A percentile compares a stretch with the other conserved stretches of the same genome.
phyloP scores from a whole-genome alignment of 2,797 vertebrate genomes.

The Darevskia nairensis region DNA sequence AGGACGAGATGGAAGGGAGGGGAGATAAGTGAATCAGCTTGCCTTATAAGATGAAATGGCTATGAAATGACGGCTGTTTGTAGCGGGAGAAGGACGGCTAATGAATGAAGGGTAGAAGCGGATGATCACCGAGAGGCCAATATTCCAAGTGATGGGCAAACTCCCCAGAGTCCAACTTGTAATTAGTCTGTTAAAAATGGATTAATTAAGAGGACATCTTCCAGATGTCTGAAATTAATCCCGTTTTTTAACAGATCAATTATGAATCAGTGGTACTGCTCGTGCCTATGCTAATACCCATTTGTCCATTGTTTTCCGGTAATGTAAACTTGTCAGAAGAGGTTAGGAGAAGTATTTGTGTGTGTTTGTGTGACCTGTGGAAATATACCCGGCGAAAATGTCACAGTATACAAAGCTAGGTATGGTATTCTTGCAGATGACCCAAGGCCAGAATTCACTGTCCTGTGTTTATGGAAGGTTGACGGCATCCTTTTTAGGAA shows the following conservation, averaged over 20 bases:
- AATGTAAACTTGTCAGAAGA: not conserved
- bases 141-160: not conserved
- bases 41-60: conserved; percentile 51
- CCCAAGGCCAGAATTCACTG: not conserved
- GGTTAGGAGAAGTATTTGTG: not conserved
- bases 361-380: not conserved
- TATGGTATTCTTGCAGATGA: not conserved
- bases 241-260: conserved; percentile 12
- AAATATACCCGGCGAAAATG: not conserved
- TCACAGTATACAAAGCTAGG: not conserved
- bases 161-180: conserved; percentile 14
- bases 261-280: conserved; percentile 1
- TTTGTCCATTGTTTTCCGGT: not conserved
- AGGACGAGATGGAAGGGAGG: conserved; percentile 57
- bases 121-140: not conserved
- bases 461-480: not conserved
- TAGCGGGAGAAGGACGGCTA: conserved; percentile 23
- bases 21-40: conserved; percentile 66
- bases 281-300: not conserved
- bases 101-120: not conserved
- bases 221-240: conserved; percentile 24
- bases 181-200: conserved; percentile 36
- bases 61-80: conserved; percentile 55
- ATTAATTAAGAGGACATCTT: conserved; percentile 28
- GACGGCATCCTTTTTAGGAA: too few relatives aligned